These are phyloP conservation scores for Whitmania pigra DNA, from an alignment of 1,140 invertebrate species.

Conservation along the genomic window DNA sequence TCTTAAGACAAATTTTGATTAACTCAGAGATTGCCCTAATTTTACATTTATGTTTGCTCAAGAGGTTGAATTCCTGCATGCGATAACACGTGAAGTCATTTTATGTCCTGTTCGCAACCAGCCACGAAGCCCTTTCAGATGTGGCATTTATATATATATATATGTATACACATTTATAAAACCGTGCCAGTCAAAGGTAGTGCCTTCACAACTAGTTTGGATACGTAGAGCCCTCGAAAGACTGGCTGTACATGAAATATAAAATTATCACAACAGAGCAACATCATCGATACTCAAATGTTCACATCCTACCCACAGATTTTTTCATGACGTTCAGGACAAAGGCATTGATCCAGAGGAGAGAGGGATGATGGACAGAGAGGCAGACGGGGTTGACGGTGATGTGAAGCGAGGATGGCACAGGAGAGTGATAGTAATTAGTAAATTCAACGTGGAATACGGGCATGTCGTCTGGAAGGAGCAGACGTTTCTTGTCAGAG, in stretches of 20 bases:
- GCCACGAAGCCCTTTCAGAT: background rate
- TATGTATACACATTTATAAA: background rate
- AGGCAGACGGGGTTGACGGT: constrained; percentile 76
- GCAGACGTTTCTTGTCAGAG: constrained; percentile 70
- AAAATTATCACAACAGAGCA: constrained; percentile 38
- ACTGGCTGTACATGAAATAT: constrained; percentile 57
- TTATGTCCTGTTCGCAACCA: background rate
- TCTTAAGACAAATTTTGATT: no score
- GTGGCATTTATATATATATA: no score
- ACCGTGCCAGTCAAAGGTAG: background rate
- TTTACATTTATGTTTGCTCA: no score
- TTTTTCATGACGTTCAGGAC: constrained; percentile 68
- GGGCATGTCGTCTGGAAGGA: constrained; percentile 71
- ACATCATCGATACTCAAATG: no score
- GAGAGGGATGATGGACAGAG: constrained; percentile 66
- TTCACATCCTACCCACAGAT: constrained; percentile 41
- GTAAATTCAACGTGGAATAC: constrained; percentile 87
- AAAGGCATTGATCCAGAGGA: constrained; percentile 88
- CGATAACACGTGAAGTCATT: no score
- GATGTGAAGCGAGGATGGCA: constrained; percentile 64
- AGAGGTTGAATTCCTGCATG: no score
- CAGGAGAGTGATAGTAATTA: constrained; percentile 86
- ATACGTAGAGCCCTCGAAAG: background rate
- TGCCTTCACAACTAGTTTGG: background rate
- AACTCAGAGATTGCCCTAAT: no score